Conservation (phyloP, 2,113 vertebrate genomes). For the Ifrita kowaldi region DNA sequence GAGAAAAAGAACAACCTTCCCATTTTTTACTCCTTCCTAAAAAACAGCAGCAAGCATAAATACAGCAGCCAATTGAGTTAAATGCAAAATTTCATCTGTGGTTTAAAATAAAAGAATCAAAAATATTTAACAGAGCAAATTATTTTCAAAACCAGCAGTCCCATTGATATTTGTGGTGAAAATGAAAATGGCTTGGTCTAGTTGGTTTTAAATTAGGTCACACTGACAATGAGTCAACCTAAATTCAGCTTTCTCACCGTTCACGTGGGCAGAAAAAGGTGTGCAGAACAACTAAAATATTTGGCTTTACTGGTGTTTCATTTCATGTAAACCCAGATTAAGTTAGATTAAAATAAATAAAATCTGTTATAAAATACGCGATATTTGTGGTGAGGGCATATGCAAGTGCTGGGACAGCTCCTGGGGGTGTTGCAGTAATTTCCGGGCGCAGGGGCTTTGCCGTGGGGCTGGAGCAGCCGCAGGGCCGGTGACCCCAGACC, state of each 20-base stretch:
- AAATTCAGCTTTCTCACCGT: not conserved
- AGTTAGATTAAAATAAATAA: not conserved
- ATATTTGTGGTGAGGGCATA: fast-evolving
- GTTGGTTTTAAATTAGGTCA: not conserved
- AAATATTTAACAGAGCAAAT: not conserved
- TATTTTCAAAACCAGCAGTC: not conserved
- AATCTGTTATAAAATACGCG: fast-evolving
- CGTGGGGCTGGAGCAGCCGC: not conserved
- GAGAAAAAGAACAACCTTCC: not conserved
- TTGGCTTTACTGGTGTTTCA: not conserved
- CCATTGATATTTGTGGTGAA: not conserved
- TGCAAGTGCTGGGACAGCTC: not conserved
- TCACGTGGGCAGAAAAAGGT: not conserved
- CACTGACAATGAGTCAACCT: not conserved
- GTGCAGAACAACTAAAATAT: not conserved
- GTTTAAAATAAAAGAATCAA: not conserved
- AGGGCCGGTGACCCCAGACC: not conserved
- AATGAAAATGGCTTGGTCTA: not conserved
- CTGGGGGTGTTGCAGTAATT: fast-evolving
- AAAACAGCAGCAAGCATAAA: not conserved
- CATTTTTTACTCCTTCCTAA: not conserved
- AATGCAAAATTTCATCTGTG: not conserved
- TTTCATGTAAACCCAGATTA: not conserved
- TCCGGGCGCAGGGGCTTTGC: not conserved
- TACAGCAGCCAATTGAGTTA: not conserved